Conservation (phyloP, 2,797 vertebrate species). For the Coregonus sp. region DNA sequence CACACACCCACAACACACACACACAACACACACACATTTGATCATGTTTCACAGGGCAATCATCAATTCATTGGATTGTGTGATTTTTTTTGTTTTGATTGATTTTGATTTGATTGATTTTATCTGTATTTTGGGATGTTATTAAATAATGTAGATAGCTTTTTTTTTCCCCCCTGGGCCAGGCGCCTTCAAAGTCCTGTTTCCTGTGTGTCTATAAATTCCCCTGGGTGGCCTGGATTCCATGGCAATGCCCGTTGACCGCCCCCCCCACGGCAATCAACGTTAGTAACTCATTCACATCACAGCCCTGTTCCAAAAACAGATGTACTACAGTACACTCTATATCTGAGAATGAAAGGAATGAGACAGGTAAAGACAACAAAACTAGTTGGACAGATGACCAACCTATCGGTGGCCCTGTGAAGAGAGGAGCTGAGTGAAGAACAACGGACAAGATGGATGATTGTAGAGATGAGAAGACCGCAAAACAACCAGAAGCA, state of each 20-base stretch:
- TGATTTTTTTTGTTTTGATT: slow-evolving; percentile 9
- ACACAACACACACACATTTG: too few relatives aligned
- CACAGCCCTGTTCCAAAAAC: slow-evolving; percentile 24
- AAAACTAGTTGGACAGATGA: slow-evolving; percentile 68
- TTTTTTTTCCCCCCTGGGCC: slow-evolving; percentile 62
- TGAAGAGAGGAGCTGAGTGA: slow-evolving; percentile 51
- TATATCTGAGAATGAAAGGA: slow-evolving; percentile 39
- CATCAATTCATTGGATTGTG: not conserved
- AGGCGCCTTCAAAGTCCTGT: slow-evolving; percentile 62
- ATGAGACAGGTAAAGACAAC: slow-evolving; percentile 33
- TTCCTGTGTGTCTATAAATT: slow-evolving; percentile 78
- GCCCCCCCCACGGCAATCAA: slow-evolving; percentile 75
- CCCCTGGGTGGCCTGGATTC: slow-evolving; percentile 64
- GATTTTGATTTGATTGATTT: not conserved
- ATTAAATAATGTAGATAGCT: slow-evolving; percentile 24
- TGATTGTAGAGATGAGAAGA: slow-evolving; percentile 20
- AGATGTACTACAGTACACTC: slow-evolving; percentile 33
- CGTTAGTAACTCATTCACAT: slow-evolving; percentile 46
- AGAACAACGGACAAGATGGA: slow-evolving; percentile 33
- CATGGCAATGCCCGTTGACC: slow-evolving; percentile 55
- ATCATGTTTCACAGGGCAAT: not conserved
- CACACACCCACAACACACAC: not conserved
- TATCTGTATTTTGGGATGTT: slow-evolving; percentile 17
- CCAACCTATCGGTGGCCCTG: slow-evolving; percentile 85
- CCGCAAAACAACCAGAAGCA: slow-evolving; percentile 33